A percentile compares a stretch with the other conserved stretches of the same genome.
Evolutionary conservation across 2,888 invertebrate species (phyloP).

Genomic region (Junonia oenone): DNA sequence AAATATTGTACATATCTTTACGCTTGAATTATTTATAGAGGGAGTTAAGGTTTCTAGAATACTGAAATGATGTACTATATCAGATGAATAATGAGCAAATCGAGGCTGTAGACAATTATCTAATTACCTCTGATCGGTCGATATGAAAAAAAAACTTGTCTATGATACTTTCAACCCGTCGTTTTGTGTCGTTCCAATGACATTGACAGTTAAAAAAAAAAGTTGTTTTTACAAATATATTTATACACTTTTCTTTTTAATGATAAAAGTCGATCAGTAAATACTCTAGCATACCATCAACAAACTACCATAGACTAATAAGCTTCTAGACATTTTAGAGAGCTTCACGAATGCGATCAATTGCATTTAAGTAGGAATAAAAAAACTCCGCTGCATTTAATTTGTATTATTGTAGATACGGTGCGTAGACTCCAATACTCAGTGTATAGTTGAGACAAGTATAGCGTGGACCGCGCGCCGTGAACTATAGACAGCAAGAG

Average conservation of each 20-base stretch:
- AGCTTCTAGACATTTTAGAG: conserved; percentile 65
- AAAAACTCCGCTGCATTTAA: conserved; percentile 62
- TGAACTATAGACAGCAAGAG: conserved; percentile 11
- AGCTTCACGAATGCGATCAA: conserved; percentile 46
- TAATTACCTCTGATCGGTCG: conserved; percentile 19
- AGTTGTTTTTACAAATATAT: background rate
- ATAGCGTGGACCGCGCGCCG: conserved; percentile 26
- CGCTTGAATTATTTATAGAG: conserved; percentile 77
- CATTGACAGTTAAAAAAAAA: background rate
- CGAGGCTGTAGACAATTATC: conserved; percentile 26
- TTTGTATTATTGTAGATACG: conserved; percentile 66
- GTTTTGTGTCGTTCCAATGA: background rate
- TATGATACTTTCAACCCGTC: conserved; percentile 1
- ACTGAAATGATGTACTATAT: conserved; percentile 51
- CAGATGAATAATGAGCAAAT: conserved; percentile 27
- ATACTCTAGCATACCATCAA: conserved; percentile 21
- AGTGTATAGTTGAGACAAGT: conserved; percentile 41
- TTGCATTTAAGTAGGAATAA: conserved; percentile 59
- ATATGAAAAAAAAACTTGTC: conserved; percentile 7
- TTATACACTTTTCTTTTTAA: background rate
- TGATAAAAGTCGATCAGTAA: conserved; percentile 12
- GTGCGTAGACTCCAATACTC: conserved; percentile 53
- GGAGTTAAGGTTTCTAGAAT: conserved; percentile 58
- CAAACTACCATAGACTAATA: conserved; percentile 49
- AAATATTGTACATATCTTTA: conserved; percentile 80